Evolutionary conservation across 2,113 vertebrate species (phyloP).

Genomic region (Mus musculus): DNA sequence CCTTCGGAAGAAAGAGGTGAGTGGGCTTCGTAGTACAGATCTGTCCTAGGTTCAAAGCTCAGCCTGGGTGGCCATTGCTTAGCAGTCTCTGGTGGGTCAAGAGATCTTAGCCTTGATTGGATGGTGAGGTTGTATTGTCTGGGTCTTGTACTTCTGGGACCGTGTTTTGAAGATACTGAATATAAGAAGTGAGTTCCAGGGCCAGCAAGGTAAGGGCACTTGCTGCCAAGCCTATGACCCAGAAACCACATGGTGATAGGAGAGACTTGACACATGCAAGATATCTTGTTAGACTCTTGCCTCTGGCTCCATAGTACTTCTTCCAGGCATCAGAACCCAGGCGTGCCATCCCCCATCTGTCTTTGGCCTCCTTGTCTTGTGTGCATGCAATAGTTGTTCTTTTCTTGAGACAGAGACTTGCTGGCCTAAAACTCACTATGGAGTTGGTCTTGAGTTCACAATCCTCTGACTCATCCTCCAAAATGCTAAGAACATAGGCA

Average conservation of each 20-base stretch:
- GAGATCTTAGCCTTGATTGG: background rate
- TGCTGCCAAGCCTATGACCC: background rate
- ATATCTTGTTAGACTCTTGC: background rate
- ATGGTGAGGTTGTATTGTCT: background rate
- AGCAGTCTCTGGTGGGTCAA: background rate
- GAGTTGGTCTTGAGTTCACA: background rate
- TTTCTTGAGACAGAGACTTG: background rate
- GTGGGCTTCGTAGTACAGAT: background rate
- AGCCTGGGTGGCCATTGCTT: background rate
- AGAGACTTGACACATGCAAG: background rate
- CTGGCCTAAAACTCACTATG: background rate
- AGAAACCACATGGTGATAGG: background rate
- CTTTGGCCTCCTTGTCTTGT: background rate
- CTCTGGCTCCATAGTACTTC: background rate
- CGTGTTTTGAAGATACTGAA: background rate
- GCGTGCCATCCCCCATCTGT: no score
- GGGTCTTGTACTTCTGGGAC: background rate
- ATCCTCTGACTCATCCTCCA: background rate
- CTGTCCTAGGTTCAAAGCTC: background rate
- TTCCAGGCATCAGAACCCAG: background rate
- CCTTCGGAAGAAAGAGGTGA: no score
- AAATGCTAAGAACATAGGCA: background rate
- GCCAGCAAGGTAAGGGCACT: background rate
- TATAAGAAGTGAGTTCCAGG: background rate
- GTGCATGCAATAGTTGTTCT: background rate